phyloP scores from a whole-genome alignment of 2,888 invertebrate species.

The Meganola albula region DNA sequence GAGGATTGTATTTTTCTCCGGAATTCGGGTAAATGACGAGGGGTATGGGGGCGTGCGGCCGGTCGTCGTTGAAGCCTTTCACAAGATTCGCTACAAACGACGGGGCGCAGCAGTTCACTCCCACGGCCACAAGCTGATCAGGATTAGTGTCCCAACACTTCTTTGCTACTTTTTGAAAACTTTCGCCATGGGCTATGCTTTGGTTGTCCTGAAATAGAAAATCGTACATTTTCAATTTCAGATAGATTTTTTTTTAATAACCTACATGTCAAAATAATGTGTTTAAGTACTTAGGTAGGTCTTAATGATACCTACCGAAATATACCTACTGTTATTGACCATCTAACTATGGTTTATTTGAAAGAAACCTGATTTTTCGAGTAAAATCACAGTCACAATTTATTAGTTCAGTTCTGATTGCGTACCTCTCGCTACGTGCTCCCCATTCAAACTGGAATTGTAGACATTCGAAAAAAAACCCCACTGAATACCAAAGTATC shows the following conservation, averaged over 20 bases:
- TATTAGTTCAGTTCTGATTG: too few relatives aligned
- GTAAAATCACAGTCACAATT: too few relatives aligned
- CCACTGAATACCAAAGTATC: too few relatives aligned
- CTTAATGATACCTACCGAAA: too few relatives aligned
- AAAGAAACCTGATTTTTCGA: too few relatives aligned
- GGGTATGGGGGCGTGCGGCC: conserved; percentile 78
- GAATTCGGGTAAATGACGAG: conserved; percentile 95
- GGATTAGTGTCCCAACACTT: conserved; percentile 85
- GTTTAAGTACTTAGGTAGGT: not conserved
- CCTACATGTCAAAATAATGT: too few relatives aligned
- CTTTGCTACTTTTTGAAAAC: conserved; percentile 84
- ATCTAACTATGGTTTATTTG: too few relatives aligned
- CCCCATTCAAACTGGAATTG: too few relatives aligned
- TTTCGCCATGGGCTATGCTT: conserved; percentile 87
- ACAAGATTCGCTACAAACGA: conserved; percentile 60
- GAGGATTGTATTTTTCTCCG: conserved; percentile 87
- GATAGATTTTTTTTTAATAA: not conserved
- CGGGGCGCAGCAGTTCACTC: conserved; percentile 89
- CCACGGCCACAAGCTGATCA: conserved; percentile 86
- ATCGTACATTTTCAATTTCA: conserved; percentile 3
- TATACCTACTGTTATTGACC: too few relatives aligned
- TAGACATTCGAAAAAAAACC: too few relatives aligned
- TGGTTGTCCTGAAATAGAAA: conserved; percentile 55
- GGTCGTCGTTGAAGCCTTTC: conserved; percentile 69
- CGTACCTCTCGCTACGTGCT: too few relatives aligned